Evolutionary conservation across 2,113 vertebrate species (phyloP), one percentile per base, ranked within the genome.

Genomic region (Cephalopholis sonnerati): DNA sequence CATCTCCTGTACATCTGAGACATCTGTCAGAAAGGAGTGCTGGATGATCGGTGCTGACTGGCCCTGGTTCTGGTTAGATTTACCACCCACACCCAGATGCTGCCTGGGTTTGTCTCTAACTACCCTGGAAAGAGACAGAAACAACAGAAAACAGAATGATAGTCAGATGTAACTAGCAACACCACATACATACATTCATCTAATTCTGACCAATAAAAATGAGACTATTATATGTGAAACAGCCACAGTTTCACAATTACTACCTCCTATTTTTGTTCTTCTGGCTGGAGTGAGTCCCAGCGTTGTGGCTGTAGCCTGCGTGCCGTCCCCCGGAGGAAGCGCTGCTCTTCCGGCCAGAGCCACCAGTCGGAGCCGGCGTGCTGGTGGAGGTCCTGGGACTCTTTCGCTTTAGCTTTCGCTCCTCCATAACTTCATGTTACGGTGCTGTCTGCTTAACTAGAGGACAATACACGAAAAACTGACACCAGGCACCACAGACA

Each of bases 1-100:
- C 98, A 99, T 99, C 90, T 99, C 98, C 85, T 99, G 98, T 0
- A 99, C 98, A 17, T 99, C 98, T 0, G 98, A 99, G 10, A 99
- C 98, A 10, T 99, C 98, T 0, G 98, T 99, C 80, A 99, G 96
- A 81, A 99, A 99, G 20, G 98, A 98, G 93, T 99, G 98, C 89
- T 99, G 98, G 86, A 97, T 96, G 87, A 95, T 96, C 0, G 97
- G 95, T 2, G 96, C 94, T 2, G 96, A 72, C 86, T 97, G 96
- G 11, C 95, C 95, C 93, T 89, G 97, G 95, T 0, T 94, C 88
- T 88, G 97, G 91, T 0, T 93, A 57, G 87, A 89, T 94, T 90
- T 93, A 0, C 36, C 67, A 6, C 79, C 73, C 2, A 16, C 3
- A 12, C 84, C 88, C 20, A 17, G 15, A 48, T 96, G 96, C 72